Evolutionary conservation across 2,113 vertebrate genomes (phyloP).

Genomic region (Nesoenas mayeri): DNA sequence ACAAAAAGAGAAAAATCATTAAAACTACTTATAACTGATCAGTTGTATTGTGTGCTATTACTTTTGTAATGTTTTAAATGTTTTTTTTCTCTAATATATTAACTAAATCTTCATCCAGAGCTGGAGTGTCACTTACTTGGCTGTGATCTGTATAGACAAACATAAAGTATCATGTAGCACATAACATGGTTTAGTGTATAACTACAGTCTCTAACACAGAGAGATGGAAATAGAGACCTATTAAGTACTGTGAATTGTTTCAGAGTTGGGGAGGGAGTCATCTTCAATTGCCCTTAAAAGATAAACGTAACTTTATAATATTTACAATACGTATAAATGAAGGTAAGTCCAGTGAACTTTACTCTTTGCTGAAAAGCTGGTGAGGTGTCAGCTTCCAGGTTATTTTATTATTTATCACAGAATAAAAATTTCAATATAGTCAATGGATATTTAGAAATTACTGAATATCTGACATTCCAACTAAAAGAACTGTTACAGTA

Average conservation of each 20-base stretch:
- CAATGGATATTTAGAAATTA: not conserved
- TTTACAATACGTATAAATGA: not conserved
- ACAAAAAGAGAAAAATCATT: slow-evolving; percentile 45
- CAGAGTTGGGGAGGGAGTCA: not conserved
- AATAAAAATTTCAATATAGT: not conserved
- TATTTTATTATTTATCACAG: not conserved
- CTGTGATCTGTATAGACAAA: not conserved
- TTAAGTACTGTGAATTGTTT: not conserved
- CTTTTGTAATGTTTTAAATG: not conserved
- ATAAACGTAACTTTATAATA: not conserved
- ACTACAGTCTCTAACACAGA: not conserved
- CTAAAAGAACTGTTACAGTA: not conserved
- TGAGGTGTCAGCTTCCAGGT: not conserved
- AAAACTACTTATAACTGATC: slow-evolving; percentile 51
- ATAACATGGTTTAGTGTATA: not conserved
- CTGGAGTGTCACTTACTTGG: not conserved
- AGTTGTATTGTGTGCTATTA: slow-evolving; percentile 8
- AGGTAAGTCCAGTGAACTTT: not conserved
- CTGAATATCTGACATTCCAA: not conserved
- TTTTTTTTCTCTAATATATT: not conserved
- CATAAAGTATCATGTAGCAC: not conserved
- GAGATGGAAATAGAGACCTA: not conserved
- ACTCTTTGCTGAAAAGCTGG: not conserved
- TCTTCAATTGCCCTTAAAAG: not conserved
- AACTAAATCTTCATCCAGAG: slow-evolving; percentile 2